Conservation (phyloP, 2,113 vertebrate genomes). For the Crypturellus undulatus region DNA sequence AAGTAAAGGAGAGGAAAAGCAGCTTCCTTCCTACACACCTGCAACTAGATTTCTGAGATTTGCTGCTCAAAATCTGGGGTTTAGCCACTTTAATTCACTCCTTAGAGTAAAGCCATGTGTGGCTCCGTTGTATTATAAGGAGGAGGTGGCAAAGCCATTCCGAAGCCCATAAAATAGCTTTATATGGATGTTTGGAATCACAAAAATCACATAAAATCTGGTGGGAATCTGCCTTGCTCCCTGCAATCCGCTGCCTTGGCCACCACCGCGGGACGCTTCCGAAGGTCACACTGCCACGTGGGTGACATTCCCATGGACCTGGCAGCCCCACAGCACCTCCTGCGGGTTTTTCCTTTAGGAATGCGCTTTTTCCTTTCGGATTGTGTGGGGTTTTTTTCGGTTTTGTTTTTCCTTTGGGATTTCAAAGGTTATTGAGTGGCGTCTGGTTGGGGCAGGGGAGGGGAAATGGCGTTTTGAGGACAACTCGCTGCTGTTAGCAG, state of each 20-base stretch:
- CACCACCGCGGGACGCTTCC: rapidly evolving
- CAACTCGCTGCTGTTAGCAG: not conserved
- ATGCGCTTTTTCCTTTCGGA: too few species aligned
- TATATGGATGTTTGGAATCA: too few species aligned
- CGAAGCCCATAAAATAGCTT: too few species aligned
- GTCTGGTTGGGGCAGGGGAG: too few species aligned
- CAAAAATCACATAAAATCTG: not conserved
- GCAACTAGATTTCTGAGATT: not conserved
- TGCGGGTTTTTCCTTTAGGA: rapidly evolving
- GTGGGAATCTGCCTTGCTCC: not conserved
- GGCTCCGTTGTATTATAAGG: not conserved
- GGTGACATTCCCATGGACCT: not conserved
- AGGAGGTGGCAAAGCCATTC: not conserved
- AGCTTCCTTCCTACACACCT: not conserved
- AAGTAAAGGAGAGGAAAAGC: not conserved
- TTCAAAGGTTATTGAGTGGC: too few species aligned
- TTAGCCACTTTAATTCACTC: not conserved
- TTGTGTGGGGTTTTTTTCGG: too few species aligned
- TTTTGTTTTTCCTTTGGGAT: not conserved
- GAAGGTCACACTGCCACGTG: not conserved
- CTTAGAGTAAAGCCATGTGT: not conserved
- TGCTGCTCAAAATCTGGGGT: not conserved
- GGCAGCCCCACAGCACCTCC: not conserved
- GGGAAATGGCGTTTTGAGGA: not conserved
- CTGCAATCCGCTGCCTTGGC: not conserved